phyloP scores from a whole-genome alignment of 2,797 vertebrate genomes.

The Acanthiza pusilla region DNA sequence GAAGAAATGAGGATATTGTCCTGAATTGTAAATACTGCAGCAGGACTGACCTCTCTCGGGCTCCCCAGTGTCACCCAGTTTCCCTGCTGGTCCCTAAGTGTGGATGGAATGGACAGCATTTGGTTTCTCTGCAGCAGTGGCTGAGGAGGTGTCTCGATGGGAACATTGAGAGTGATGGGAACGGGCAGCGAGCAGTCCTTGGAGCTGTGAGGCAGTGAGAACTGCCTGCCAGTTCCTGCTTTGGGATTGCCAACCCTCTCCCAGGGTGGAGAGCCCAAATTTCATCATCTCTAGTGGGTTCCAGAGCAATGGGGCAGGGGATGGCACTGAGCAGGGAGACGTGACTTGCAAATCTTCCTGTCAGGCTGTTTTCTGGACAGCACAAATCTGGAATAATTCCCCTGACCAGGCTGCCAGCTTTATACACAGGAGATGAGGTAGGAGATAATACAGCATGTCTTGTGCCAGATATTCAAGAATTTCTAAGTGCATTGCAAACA shows the following conservation, averaged over 20 bases:
- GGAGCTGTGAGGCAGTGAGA: background rate
- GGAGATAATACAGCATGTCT: background rate
- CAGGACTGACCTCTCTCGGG: background rate
- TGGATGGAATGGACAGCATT: background rate
- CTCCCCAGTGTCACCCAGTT: background rate
- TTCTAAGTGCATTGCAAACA: background rate
- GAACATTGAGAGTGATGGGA: background rate
- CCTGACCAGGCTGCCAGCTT: background rate
- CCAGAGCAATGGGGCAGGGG: background rate
- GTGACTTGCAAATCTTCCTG: slow-evolving; percentile 18
- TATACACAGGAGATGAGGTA: background rate
- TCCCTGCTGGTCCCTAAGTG: background rate
- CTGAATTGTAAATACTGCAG: background rate
- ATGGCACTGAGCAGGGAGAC: background rate
- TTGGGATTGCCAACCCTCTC: background rate
- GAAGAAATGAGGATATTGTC: background rate
- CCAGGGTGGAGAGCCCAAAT: background rate
- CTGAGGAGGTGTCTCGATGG: background rate
- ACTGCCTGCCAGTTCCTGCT: background rate
- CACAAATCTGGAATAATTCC: slow-evolving; percentile 8
- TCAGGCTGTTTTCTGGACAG: slow-evolving; percentile 15
- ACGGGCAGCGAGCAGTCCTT: background rate
- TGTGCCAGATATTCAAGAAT: slow-evolving; percentile 29
- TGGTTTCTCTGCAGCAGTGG: background rate
- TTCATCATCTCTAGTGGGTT: background rate